Evolutionary conservation across 2,888 invertebrate genomes (phyloP).

Genomic region (Timema cristinae): DNA sequence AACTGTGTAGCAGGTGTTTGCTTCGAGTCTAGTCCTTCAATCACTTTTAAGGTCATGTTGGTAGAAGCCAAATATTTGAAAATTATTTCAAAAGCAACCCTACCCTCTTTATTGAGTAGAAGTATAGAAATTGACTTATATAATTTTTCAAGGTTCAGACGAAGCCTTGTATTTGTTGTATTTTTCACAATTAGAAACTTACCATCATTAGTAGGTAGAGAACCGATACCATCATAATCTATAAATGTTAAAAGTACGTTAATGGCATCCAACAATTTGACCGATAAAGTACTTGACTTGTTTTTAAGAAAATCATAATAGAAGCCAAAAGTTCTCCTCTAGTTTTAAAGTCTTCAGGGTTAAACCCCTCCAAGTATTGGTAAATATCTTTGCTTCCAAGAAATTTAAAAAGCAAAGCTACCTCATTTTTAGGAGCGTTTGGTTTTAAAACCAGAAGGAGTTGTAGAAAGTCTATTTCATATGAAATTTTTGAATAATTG

Average conservation of each 20-base stretch:
- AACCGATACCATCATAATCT: conserved; percentile 14
- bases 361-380: conserved; percentile 13
- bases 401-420: conserved; percentile 13
- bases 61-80: conserved; percentile 21
- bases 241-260: conserved; percentile 17
- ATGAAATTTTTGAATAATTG: not conserved
- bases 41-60: conserved; percentile 12
- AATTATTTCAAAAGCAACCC: conserved; percentile 17
- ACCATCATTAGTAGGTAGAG: conserved; percentile 18
- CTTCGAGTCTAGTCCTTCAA: conserved; percentile 19
- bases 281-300: not conserved
- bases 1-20: conserved; percentile 13
- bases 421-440: conserved; percentile 15
- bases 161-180: conserved; percentile 18
- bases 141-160: conserved; percentile 18
- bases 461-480: conserved; percentile 19
- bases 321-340: conserved; percentile 19
- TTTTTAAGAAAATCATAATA: conserved; percentile 7
- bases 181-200: conserved; percentile 20
- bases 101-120: conserved; percentile 15
- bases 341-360: conserved; percentile 15
- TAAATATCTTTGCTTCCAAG: conserved; percentile 17
- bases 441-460: conserved; percentile 18
- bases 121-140: conserved; percentile 18
- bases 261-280: too few relatives aligned